Base-by-base conservation (phyloP, 2,888 invertebrate species). In the Andrena praecox region DNA sequence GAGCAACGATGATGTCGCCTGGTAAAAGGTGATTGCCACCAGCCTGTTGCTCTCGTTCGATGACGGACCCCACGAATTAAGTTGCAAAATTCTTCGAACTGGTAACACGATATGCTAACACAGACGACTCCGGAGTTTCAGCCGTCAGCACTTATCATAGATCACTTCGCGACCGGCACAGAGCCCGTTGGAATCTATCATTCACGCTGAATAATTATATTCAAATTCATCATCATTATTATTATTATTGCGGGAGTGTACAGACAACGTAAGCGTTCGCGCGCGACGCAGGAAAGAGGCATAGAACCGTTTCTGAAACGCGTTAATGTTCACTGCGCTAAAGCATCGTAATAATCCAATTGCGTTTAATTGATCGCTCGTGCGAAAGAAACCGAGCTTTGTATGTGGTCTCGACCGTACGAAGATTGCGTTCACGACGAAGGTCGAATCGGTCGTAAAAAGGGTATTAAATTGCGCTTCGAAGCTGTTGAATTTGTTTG, bases 331-430 rank as follows among this genome's bases (percentile, higher is more conserved):
- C 73, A 75, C 80, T 82, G 77, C 16, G 12, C 12, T 77, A 64
- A 82, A 74, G 54, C 74, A 64, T 82, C 85, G 74, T 78, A 85
- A 86, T 82, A 80, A 85, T 83, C 74, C 87, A 86, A 89, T 89
- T 89, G 86, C 76, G 71, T 72, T 82, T 85, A 86, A 90, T 85
- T 84, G 71, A 70, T 60, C 35, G 82, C 74, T 80, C 80, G 79
- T 68, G 86, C 81, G 72, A 76, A 84, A 80, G 64, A 72, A 75
- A 70, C 79, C 48, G 77, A 71, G 77, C 70, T 72, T 29, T 33
- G 66, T 10, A 8, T 60, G 62, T 70, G 72, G 64, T 87, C 81
- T 62, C 56, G 72, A 10, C 59, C 56, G 67, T 63, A 64, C 56
- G 68, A 83, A 77, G 76, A 64, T 64, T 59, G 56, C 60, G 63